Conservation (phyloP, 2,113 vertebrate genomes). For the Ciconia stormi region DNA sequence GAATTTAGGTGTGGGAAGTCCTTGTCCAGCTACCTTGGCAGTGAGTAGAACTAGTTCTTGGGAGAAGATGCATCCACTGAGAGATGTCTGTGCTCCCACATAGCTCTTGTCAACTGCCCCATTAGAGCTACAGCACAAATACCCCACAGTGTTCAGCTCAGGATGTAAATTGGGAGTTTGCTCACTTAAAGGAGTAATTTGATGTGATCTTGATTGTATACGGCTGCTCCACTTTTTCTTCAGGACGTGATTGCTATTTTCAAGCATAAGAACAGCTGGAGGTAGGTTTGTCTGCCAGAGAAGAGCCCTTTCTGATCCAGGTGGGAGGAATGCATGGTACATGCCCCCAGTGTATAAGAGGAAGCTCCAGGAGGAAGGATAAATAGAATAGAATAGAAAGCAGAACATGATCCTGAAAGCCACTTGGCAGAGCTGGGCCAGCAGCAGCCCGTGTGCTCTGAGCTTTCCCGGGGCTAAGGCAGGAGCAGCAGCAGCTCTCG, state of each 20-base stretch:
- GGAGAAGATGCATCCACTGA: background rate
- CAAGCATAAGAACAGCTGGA: background rate
- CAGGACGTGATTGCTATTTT: background rate
- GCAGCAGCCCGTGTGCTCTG: background rate
- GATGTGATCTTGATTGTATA: background rate
- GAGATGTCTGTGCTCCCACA: background rate
- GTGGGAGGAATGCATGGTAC: fast-evolving
- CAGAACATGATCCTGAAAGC: background rate
- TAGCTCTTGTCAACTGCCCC: background rate
- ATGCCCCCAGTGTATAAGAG: fast-evolving
- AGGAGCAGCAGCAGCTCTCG: background rate
- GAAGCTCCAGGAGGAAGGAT: background rate
- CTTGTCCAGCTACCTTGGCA: background rate
- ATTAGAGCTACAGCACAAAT: background rate
- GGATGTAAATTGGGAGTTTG: background rate
- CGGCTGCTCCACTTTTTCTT: background rate
- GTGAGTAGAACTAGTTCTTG: background rate
- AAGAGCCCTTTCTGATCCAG: background rate
- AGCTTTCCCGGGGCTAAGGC: background rate
- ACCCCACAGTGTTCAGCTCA: background rate
- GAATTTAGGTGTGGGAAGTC: background rate
- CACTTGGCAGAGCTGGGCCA: fast-evolving
- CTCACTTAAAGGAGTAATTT: background rate
- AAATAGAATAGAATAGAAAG: fast-evolving
- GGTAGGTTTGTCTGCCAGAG: background rate